Base-by-base conservation (phyloP, 2,888 invertebrate species). In the Hipparchia semele region DNA sequence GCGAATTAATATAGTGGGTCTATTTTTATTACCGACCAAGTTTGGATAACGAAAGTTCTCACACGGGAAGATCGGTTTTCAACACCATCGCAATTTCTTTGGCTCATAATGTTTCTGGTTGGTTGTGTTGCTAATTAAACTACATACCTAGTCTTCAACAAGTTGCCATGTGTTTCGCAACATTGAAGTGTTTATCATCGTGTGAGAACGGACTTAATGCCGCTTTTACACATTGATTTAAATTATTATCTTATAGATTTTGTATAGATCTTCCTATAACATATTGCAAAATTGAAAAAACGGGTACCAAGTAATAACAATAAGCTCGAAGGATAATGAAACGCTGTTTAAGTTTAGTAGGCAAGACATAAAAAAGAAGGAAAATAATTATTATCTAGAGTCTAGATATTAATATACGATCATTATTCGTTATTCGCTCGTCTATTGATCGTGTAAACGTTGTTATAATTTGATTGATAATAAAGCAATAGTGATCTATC, bases 1-100 rank as follows among this genome's bases (percentile, higher is more conserved):
- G 77, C 74, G 60, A 75, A 75, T 72, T 68, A 70, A 59, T 59
- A 64, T 12, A 23, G 23, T 12, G 23, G 10, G 9, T 23, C 12
- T 65, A 13, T 51, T 51, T 51, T 33, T 53, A 12, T 33, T 12
- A 10, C 12, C 2, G 6, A 12, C 13, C 65, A 51, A 53, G 51
- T 65, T 65, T 33, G 33, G 65, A 53, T 53, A 53, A 33, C 33
- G 51, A 65, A 65, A 12, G 33, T 53, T 10, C 23, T 53, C 39
- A 39, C 39, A 39, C 39, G 39, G 39, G 39, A 39, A 39, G 39
- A 39, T 39, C 39, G 5, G 39, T 65, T 65, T 51, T 12, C 51
- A 51, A 53, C 23, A 51, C 23, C 6, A 5, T 1, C 5, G 39
- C 39, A 39, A 39, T 39, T 39, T 39, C 39, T 39, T 4, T 39